A percentile compares a stretch with the other conserved stretches of the same genome.
Evolutionary conservation across 2,113 vertebrate species (phyloP).

Genomic region (Anarrhichthys ocellatus): DNA sequence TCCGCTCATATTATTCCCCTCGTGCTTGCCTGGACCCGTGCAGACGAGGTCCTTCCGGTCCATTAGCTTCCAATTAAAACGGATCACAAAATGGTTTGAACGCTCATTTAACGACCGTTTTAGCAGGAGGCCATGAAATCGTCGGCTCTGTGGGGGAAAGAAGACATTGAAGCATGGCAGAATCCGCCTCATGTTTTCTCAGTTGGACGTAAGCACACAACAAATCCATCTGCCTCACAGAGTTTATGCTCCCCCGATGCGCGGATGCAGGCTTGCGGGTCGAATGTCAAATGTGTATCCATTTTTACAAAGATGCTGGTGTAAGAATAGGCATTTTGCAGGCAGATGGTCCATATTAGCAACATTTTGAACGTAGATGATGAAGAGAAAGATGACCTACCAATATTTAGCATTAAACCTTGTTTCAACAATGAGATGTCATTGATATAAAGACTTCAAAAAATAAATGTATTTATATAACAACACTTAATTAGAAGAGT

Average conservation of each 20-base stretch:
- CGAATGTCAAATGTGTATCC: slow-evolving; percentile 11
- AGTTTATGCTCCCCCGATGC: slow-evolving; percentile 11
- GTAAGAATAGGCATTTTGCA: background rate
- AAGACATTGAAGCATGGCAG: slow-evolving; percentile 16
- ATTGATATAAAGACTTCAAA: background rate
- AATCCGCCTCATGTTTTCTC: slow-evolving; percentile 27
- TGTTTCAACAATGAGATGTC: background rate
- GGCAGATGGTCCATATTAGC: background rate
- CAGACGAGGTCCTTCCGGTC: slow-evolving; percentile 69
- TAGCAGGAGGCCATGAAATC: slow-evolving; percentile 49
- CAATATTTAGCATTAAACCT: background rate
- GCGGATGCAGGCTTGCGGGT: slow-evolving; percentile 11
- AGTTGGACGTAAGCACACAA: slow-evolving; percentile 36
- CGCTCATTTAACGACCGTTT: slow-evolving; percentile 54
- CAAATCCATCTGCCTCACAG: slow-evolving; percentile 16
- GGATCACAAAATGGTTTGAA: slow-evolving; percentile 55
- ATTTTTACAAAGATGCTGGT: slow-evolving; percentile 9
- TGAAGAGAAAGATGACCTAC: background rate
- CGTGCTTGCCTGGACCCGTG: slow-evolving; percentile 58
- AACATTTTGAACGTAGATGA: background rate
- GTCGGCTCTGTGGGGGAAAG: slow-evolving; percentile 18
- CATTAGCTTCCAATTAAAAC: slow-evolving; percentile 76
- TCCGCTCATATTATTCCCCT: slow-evolving; percentile 61
- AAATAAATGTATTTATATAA: background rate
- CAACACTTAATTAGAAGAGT: background rate